Percentiles rank a stretch among this genome's conserved stretches.
Evolutionary conservation across 2,888 invertebrate species (phyloP).

Genomic region (Rhingia campestris): DNA sequence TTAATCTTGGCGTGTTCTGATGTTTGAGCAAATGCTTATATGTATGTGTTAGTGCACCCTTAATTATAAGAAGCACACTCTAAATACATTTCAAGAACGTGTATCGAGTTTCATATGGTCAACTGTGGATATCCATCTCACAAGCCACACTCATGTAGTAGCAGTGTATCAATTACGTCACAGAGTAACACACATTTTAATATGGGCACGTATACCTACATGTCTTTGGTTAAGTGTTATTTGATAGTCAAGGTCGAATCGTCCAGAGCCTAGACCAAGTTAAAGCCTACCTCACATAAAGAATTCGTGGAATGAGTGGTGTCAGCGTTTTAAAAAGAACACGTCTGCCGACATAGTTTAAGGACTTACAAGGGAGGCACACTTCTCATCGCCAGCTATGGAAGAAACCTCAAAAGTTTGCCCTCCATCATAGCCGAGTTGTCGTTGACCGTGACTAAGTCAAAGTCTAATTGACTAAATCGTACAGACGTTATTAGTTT

Average conservation of each 20-base stretch:
- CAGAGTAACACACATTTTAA: not conserved
- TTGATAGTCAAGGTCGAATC: conserved; percentile 46
- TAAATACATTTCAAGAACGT: conserved; percentile 56
- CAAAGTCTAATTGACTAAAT: conserved; percentile 58
- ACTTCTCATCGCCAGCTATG: conserved; percentile 34
- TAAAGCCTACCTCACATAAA: conserved; percentile 26
- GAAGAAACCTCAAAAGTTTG: conserved; percentile 66
- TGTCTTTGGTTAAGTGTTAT: conserved; percentile 29
- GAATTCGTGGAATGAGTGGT: conserved; percentile 61
- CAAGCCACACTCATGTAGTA: conserved; percentile 11
- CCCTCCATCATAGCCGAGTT: conserved; percentile 15
- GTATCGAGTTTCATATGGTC: conserved; percentile 30
- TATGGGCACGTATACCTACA: not conserved
- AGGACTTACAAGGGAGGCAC: conserved; percentile 42
- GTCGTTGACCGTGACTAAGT: conserved; percentile 51
- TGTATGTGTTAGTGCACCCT: conserved; percentile 8
- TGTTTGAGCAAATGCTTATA: conserved; percentile 11
- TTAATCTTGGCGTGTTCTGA: not conserved
- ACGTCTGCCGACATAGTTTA: conserved; percentile 58
- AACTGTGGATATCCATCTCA: not conserved
- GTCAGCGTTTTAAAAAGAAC: conserved; percentile 50
- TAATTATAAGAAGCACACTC: conserved; percentile 43
- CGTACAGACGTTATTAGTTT: conserved; percentile 44
- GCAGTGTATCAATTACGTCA: conserved; percentile 34
- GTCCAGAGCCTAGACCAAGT: conserved; percentile 8